Conservation (phyloP, 35 echinoderm and acorn worm genomes). For the Holothuria glaberrima region DNA sequence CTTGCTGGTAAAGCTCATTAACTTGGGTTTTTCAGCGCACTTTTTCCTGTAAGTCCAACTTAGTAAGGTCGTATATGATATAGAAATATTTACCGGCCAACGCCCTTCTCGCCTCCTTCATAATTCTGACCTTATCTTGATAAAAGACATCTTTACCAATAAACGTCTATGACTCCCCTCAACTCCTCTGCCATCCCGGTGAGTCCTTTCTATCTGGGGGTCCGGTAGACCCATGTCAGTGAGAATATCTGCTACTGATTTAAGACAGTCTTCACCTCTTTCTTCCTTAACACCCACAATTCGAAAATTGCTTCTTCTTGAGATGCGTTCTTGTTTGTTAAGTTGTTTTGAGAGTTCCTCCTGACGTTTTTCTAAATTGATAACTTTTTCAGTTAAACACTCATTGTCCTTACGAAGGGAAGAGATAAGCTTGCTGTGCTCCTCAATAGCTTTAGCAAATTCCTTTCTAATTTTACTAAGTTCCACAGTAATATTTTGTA, state of each 20-base stretch:
- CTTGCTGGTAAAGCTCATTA: not conserved
- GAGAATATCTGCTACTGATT: slow-evolving; percentile 12
- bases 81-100: not conserved
- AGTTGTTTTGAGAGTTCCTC: not conserved
- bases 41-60: slow-evolving; percentile 6
- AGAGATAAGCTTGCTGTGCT: too few species aligned
- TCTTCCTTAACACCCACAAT: slow-evolving; percentile 13
- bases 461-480: too few species aligned
- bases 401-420: too few species aligned
- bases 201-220: not conserved
- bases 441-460: too few species aligned
- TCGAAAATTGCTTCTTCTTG: not conserved
- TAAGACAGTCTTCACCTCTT: slow-evolving; percentile 12
- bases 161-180: not conserved
- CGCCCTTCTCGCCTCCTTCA: too few species aligned
- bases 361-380: too few species aligned
- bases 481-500: too few species aligned
- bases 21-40: not conserved
- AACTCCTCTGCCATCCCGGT: slow-evolving; percentile 1
- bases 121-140: too few species aligned
- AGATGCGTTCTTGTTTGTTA: too few species aligned
- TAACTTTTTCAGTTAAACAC: too few species aligned
- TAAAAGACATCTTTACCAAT: slow-evolving; percentile 28
- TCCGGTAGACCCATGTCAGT: slow-evolving; percentile 1
- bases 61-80: slow-evolving; percentile 15